Evolutionary conservation across 2,888 invertebrate species (phyloP).

Genomic region (Peribatodes rhomboidaria): DNA sequence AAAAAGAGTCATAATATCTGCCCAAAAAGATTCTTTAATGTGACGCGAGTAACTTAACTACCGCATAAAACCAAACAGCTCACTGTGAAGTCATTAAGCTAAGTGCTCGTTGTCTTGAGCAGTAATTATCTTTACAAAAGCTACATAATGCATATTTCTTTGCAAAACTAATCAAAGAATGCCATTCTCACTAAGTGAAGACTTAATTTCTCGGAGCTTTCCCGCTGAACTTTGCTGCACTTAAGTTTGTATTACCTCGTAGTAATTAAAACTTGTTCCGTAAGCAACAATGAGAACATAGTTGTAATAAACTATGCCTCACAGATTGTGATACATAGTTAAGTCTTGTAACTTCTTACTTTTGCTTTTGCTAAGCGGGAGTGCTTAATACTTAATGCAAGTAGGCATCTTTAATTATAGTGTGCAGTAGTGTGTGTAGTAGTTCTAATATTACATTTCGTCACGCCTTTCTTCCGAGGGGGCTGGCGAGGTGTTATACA

Average conservation of each 20-base stretch:
- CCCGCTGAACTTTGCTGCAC: constrained; percentile 44
- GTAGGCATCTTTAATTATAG: no score
- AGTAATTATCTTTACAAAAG: constrained; percentile 18
- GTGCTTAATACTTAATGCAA: no score
- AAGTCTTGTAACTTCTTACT: background rate
- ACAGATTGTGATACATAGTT: background rate
- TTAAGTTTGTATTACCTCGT: constrained; percentile 39
- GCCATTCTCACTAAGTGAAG: constrained; percentile 23
- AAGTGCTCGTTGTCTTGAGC: constrained; percentile 16
- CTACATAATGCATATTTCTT: constrained; percentile 21
- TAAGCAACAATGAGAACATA: constrained; percentile 9
- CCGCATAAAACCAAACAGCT: constrained; percentile 16
- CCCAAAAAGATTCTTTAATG: background rate
- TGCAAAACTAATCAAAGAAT: constrained; percentile 30
- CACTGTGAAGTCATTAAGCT: constrained; percentile 21
- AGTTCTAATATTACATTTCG: no score
- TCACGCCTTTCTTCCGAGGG: no score
- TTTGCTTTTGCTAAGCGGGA: no score
- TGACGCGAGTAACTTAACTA: constrained; percentile 1
- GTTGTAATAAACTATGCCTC: background rate
- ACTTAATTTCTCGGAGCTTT: constrained; percentile 39
- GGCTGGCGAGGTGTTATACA: no score
- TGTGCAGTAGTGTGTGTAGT: no score
- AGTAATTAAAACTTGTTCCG: constrained; percentile 27
- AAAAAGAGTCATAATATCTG: background rate